phyloP scores from a whole-genome alignment of 2,797 vertebrate species.

The Cyprinodon diabolis region DNA sequence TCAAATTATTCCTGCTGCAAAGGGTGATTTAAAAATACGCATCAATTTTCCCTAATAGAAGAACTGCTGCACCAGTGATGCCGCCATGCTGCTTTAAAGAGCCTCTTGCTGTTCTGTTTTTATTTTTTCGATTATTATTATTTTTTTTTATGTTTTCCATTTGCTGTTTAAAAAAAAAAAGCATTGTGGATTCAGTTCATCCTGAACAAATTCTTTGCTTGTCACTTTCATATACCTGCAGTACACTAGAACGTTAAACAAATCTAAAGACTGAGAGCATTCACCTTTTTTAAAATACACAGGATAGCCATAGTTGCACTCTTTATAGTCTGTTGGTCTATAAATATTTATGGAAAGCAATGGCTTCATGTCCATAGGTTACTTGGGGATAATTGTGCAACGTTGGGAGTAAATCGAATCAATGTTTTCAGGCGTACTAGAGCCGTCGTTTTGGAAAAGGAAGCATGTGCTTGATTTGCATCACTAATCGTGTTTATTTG shows the following conservation, averaged over 20 bases:
- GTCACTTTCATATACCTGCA: constrained; percentile 10
- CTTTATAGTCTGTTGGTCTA: constrained; percentile 5
- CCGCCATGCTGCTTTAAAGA: not conserved
- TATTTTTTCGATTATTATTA: not conserved
- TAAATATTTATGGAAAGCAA: constrained; percentile 27
- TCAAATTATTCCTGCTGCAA: constrained; percentile 10
- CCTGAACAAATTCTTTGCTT: constrained; percentile 4
- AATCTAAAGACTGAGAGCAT: constrained; percentile 12
- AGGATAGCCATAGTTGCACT: not conserved
- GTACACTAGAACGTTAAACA: constrained; percentile 12
- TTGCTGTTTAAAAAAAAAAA: constrained; percentile 1
- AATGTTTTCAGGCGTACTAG: not conserved
- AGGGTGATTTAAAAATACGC: constrained; percentile 1
- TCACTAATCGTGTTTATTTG: constrained; percentile 11
- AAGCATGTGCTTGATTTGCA: constrained; percentile 14
- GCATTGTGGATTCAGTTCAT: constrained; percentile 1
- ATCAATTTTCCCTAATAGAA: not conserved
- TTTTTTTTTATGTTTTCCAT: not conserved
- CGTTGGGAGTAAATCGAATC: constrained; percentile 8
- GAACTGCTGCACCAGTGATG: not conserved
- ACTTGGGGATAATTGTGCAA: constrained; percentile 9
- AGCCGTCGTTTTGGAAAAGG: constrained; percentile 8
- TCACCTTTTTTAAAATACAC: not conserved
- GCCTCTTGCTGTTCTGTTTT: not conserved
- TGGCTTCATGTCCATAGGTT: constrained; percentile 9